Evolutionary conservation across 2,113 vertebrate species (phyloP), one percentile per base, ranked within the genome.

Genomic region (Mormyrus iriodes): DNA sequence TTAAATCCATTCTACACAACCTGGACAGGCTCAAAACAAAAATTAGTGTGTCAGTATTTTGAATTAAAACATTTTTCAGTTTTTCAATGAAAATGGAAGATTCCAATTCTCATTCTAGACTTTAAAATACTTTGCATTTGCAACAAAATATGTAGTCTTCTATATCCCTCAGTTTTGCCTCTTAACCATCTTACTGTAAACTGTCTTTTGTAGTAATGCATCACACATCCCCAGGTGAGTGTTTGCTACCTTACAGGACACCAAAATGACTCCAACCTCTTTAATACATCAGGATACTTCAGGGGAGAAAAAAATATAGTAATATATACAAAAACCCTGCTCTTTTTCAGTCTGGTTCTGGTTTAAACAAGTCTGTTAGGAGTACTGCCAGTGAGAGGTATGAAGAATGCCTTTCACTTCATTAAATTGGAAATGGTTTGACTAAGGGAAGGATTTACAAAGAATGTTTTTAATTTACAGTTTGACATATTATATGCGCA

Each of bases 21-120:
- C n/a, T 31, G 61, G 61, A 69, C 61, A 69, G 61, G n/a, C n/a
- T 31, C n/a, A 69, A 69, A 84, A 88, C 31, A 88, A 35, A 95
- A 94, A 91, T 89, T 65, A 94, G 91, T 92, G 94, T 92, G 91
- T 93, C 94, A 93, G 93, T 92, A 94, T 92, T 94, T 95, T 95
- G 95, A 94, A 95, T 95, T 93, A 92, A 84, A 94, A 95, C 95
- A 95, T 95, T 96, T 96, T 96, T 96, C 95, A 95, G 95, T 95
- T 95, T 94, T 83, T 89, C 79, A 93, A 94, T 93, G 94, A 96
- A 94, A 93, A 94, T 94, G 93, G 93, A 95, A 92, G 92, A 94
- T 95, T 96, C 95, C 95, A 96, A 95, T 96, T 92, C 92, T 93
- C 93, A 95, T 95, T 95, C 95, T 95, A 91, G 94, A 95, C 89